A percentile compares a stretch with the other conserved stretches of the same genome.
Evolutionary conservation across 35 echinoderm and acorn worm species (phyloP).

Genomic region (Heliocidaris erythrogramma): DNA sequence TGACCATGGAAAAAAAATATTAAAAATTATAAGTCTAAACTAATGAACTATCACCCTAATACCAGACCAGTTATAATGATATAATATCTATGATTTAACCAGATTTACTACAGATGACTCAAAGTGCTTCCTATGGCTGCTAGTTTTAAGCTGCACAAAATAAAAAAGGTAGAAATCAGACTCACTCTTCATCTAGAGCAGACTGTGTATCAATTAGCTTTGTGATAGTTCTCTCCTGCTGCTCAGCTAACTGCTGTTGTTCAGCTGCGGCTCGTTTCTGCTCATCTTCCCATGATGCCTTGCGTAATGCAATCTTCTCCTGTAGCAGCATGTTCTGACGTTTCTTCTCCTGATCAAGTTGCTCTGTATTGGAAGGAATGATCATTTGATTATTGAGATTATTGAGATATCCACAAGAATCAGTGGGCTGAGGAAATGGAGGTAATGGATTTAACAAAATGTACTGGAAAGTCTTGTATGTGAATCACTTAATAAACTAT

Average conservation of each 20-base stretch:
- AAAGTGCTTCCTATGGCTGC: too few relatives aligned
- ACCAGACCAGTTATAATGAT: too few relatives aligned
- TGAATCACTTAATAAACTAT: not conserved
- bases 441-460: not conserved
- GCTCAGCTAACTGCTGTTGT: slow-evolving; percentile 70
- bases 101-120: too few relatives aligned
- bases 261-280: slow-evolving; percentile 65
- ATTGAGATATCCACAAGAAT: not conserved
- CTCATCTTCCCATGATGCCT: slow-evolving; percentile 74
- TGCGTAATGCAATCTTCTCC: slow-evolving; percentile 65
- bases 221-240: slow-evolving; percentile 77
- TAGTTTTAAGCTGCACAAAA: too few relatives aligned
- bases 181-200: slow-evolving; percentile 90
- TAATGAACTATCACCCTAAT: too few relatives aligned
- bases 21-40: too few relatives aligned
- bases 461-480: too few relatives aligned
- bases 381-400: not conserved
- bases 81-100: too few relatives aligned
- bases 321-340: slow-evolving; percentile 67
- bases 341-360: slow-evolving; percentile 76
- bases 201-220: slow-evolving; percentile 77
- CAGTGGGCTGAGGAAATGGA: not conserved
- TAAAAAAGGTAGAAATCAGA: too few relatives aligned
- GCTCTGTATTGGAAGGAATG: slow-evolving; percentile 50
- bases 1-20: too few relatives aligned